Percentiles rank a stretch among this genome's conserved stretches.
Evolutionary conservation across 2,888 invertebrate genomes (phyloP).

Genomic region (Disparrhopalites patrizii): DNA sequence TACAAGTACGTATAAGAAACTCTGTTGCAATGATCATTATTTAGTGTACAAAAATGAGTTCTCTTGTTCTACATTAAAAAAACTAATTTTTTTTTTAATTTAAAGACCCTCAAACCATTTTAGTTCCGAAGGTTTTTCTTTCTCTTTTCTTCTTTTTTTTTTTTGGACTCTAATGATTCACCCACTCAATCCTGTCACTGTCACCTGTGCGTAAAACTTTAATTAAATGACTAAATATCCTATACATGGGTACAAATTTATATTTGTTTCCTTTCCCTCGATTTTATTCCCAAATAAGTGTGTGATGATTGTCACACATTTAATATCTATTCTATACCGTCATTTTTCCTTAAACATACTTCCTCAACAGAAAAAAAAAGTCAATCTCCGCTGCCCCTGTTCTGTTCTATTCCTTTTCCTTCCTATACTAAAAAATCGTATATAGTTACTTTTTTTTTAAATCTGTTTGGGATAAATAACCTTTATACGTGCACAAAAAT

Average conservation of each 20-base stretch:
- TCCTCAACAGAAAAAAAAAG: background rate
- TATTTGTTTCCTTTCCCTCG: too few relatives aligned
- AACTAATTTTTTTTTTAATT: background rate
- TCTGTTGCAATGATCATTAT: too few relatives aligned
- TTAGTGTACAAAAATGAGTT: too few relatives aligned
- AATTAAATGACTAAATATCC: too few relatives aligned
- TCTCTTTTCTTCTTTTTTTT: background rate
- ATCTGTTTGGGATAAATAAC: too few relatives aligned
- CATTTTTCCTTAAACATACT: background rate
- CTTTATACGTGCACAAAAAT: too few relatives aligned
- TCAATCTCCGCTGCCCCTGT: background rate
- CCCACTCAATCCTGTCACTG: too few relatives aligned
- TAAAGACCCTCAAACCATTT: background rate
- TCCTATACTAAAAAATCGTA: background rate
- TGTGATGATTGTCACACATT: background rate
- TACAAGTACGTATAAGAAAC: too few relatives aligned
- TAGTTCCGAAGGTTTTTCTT: background rate
- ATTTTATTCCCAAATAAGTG: too few relatives aligned
- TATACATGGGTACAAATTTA: background rate
- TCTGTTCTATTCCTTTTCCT: background rate
- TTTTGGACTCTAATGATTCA: background rate
- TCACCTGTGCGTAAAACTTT: too few relatives aligned
- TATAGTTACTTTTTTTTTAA: background rate
- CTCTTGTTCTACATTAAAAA: too few relatives aligned
- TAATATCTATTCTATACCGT: background rate